Percentiles rank a stretch among this genome's conserved stretches.
These are phyloP conservation scores for Eulemur coronatus DNA, from an alignment of 2,797 vertebrate genomes.

Conservation along the genomic window DNA sequence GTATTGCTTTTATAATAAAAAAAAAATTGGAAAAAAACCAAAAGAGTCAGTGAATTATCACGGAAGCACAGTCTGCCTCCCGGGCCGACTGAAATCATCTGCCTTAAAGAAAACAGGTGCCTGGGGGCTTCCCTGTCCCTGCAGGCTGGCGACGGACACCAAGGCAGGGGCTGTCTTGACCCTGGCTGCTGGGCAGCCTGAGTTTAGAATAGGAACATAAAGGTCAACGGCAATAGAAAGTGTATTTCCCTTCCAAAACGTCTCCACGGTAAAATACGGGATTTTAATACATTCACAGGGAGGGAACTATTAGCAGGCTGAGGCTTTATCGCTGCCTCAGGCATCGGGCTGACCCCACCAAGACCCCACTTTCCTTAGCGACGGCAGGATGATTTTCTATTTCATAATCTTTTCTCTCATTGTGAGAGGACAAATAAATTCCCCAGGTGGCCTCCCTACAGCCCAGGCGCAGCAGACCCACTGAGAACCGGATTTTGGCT, in stretches of 20 bases:
- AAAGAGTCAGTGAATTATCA: background rate
- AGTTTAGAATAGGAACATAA: background rate
- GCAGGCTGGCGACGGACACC: background rate
- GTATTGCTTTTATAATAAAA: background rate
- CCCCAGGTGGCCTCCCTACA: background rate
- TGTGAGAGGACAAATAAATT: constrained; percentile 61
- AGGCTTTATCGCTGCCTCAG: constrained; percentile 55
- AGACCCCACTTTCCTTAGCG: constrained; percentile 49
- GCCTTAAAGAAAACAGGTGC: background rate
- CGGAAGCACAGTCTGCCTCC: background rate
- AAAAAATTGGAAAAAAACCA: background rate
- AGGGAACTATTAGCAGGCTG: constrained; percentile 53
- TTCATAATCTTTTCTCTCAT: constrained; percentile 66
- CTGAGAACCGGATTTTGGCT: background rate
- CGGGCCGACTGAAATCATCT: background rate
- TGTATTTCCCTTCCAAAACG: constrained; percentile 53
- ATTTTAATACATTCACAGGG: constrained; percentile 68
- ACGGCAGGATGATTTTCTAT: constrained; percentile 55
- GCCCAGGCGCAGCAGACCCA: background rate
- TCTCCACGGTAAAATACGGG: constrained; percentile 48
- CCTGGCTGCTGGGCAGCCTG: no score
- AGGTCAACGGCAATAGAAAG: constrained; percentile 44
- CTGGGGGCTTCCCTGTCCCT: background rate
- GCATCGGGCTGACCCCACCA: constrained; percentile 54
- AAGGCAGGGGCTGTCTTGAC: background rate